Percentiles rank a stretch among this genome's conserved stretches.
These are phyloP conservation scores for Poecilia gillii DNA, from an alignment of 2,797 vertebrate species.

Conservation along the genomic window DNA sequence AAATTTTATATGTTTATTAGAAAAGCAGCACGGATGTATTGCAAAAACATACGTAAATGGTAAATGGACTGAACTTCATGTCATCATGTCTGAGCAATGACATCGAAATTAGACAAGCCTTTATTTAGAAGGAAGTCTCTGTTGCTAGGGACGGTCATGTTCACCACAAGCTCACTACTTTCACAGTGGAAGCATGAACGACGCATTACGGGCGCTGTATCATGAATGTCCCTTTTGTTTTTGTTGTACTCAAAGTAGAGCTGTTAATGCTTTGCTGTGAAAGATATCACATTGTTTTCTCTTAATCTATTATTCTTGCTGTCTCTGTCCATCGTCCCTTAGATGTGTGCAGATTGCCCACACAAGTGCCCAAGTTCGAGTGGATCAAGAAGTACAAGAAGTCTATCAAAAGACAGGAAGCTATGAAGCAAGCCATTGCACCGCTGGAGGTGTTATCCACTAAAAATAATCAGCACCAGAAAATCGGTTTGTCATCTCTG, in stretches of 20 bases:
- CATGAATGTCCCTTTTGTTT: not conserved
- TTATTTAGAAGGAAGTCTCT: not conserved
- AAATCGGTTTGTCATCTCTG: constrained; percentile 71
- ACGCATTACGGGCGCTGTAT: constrained; percentile 1
- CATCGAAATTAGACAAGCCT: not conserved
- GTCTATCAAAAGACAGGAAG: constrained; percentile 39
- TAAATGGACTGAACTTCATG: too few relatives aligned
- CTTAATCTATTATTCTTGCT: not conserved
- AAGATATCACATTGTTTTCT: not conserved
- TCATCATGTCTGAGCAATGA: not conserved
- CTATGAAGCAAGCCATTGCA: constrained; percentile 50
- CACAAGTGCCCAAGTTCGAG: constrained; percentile 72
- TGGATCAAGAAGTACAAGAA: constrained; percentile 83
- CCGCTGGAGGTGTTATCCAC: constrained; percentile 42
- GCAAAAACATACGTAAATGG: not conserved
- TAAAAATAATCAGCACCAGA: constrained; percentile 63
- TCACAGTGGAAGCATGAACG: constrained; percentile 24
- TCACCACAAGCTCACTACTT: constrained; percentile 25
- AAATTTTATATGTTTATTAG: not conserved
- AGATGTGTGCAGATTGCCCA: constrained; percentile 81
- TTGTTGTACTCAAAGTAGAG: not conserved
- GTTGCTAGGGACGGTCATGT: constrained; percentile 40
- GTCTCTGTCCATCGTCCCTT: constrained; percentile 9
- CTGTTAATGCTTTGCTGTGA: not conserved
- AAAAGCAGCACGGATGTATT: not conserved